Evolutionary conservation across 2,888 invertebrate species (phyloP), one percentile per base, ranked within the genome.

Genomic region (Meteorus cinctellus): DNA sequence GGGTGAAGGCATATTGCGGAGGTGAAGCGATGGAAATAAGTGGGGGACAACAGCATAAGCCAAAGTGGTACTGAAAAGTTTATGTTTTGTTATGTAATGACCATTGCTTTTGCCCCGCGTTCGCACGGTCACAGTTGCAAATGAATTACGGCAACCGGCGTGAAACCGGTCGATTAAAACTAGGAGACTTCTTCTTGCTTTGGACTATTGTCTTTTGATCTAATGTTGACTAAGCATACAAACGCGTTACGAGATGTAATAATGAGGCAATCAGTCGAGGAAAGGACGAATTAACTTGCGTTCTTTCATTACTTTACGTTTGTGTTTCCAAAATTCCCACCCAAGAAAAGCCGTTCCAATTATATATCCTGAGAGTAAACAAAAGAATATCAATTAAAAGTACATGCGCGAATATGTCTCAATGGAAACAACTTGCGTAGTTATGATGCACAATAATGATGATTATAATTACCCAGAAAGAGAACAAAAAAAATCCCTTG

Each of bases 401-500:
- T 24, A 24, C 1, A 55, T 8, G 19, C n/a, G 5, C 6, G 0
- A n/a, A n/a, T 19, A 60, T 14, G 6, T 4, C 19, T 60, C 34
- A 29, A 14, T 19, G 29, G 66, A 51, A 36, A 55, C n/a, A 19
- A 55, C 2, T 4, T n/a, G 55, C 19, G 24, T 55, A 2, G n/a
- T 5, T n/a, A 34, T 24, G 24, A 24, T 24, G 24, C 24, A 48
- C 4, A 19, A 55, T 2, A 55, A 1, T 19, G 8, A 55, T 19
- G 8, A 62, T 16, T 14, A 29, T 29, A 62, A 29, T 91, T 24
- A 95, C 96, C 97, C 72, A 97, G 89, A 72, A 96, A 92, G 3
- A 97, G 90, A 0, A 97, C 94, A 83, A 96, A 94, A 90, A 97
- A 97, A 34, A 96, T 97, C 14, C 97, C 97, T 89, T 97, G 96